Conservation (phyloP, 2,888 invertebrate genomes). For the Drosophila mercatorum region DNA sequence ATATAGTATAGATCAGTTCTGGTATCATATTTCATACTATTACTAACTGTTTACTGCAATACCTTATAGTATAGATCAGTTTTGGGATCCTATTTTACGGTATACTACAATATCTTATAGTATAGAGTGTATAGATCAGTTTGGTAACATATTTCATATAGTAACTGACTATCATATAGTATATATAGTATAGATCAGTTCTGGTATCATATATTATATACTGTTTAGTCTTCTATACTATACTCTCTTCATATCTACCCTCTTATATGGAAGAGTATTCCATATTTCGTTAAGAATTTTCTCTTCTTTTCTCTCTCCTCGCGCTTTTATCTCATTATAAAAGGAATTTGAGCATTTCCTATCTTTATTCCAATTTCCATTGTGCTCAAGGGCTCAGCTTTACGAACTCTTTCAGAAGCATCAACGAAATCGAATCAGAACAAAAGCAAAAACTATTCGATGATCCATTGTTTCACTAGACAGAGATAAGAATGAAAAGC, state of each 20-base stretch:
- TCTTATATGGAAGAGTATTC: not conserved
- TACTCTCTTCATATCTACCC: not conserved
- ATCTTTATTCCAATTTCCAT: not conserved
- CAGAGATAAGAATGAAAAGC: constrained; percentile 21
- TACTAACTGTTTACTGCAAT: no score
- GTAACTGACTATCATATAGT: no score
- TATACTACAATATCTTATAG: no score
- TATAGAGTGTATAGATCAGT: no score
- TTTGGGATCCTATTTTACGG: no score
- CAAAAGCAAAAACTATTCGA: constrained; percentile 2
- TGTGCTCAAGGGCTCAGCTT: constrained; percentile 5
- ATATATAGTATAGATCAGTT: no score
- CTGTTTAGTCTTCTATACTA: no score
- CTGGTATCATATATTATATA: no score
- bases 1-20: not conserved
- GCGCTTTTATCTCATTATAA: not conserved
- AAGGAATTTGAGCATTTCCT: not conserved
- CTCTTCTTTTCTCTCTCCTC: not conserved
- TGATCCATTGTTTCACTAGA: constrained; percentile 46
- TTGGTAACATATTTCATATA: no score
- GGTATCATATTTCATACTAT: no score
- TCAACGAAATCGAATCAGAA: constrained; percentile 26
- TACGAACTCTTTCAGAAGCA: not conserved
- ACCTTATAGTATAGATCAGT: no score
- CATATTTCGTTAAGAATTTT: not conserved